A percentile compares a stretch with the other conserved stretches of the same genome.
Conservation (phyloP, 2,797 vertebrate species). For the Mus spretus region DNA sequence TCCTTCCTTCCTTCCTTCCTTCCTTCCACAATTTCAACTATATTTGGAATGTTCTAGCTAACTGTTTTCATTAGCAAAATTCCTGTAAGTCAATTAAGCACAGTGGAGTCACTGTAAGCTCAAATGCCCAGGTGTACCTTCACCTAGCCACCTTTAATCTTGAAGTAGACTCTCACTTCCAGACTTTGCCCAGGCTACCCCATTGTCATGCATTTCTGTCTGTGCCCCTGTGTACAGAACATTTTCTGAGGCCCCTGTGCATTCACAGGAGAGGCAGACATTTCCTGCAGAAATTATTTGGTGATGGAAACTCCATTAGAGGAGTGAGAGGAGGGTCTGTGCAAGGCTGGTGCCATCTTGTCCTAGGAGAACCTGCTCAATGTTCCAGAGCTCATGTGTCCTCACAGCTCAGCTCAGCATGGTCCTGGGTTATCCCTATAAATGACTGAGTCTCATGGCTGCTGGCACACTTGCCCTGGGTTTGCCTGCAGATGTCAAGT, state of each 20-base stretch:
- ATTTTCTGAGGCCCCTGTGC: background rate
- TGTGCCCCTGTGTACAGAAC: accelerated
- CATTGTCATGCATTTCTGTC: accelerated
- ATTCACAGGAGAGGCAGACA: too few species aligned
- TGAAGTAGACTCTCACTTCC: background rate
- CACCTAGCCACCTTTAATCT: background rate
- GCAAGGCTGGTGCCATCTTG: background rate
- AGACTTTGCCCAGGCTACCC: too few species aligned
- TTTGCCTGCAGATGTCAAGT: background rate
- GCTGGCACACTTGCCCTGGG: accelerated
- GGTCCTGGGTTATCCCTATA: background rate
- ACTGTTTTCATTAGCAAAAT: too few species aligned
- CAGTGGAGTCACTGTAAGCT: too few species aligned
- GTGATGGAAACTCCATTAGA: accelerated
- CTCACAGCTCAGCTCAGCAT: background rate
- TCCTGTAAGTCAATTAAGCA: background rate
- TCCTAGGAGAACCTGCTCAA: background rate
- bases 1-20: background rate
- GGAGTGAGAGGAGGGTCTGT: background rate
- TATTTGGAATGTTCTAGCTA: background rate
- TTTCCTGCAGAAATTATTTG: background rate
- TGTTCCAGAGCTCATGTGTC: background rate
- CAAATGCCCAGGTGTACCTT: background rate
- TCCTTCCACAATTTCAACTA: background rate
- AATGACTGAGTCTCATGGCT: background rate